phyloP scores from a whole-genome alignment of 1,140 invertebrate species.

The Platyscapa corneri region DNA sequence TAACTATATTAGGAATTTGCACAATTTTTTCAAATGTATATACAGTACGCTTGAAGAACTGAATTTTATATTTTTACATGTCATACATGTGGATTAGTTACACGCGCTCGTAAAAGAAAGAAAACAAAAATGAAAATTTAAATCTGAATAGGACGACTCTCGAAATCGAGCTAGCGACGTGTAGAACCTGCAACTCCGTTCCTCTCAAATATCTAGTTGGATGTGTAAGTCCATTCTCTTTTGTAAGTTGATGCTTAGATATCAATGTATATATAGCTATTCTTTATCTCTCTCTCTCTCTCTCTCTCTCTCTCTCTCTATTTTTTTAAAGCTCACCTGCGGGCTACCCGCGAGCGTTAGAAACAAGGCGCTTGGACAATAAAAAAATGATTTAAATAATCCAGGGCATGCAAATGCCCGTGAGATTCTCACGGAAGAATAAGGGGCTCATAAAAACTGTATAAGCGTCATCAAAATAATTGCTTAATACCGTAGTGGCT shows the following conservation, averaged over 20 bases:
- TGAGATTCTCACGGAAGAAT: slow-evolving; percentile 61
- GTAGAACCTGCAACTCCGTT: slow-evolving; percentile 45
- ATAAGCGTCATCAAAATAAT: neutral
- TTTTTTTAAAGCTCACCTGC: slow-evolving; percentile 38
- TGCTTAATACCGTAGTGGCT: neutral
- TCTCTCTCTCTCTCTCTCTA: neutral
- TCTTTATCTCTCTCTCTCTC: neutral
- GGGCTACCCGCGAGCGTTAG: slow-evolving; percentile 49
- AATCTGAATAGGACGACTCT: slow-evolving; percentile 56
- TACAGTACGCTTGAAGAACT: neutral
- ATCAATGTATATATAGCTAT: neutral
- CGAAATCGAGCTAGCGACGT: slow-evolving; percentile 35
- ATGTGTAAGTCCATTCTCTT: neutral
- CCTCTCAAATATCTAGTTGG: slow-evolving; percentile 10
- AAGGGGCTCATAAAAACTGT: neutral
- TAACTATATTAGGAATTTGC: slow-evolving; percentile 57
- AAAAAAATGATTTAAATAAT: slow-evolving; percentile 67
- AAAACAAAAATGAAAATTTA: slow-evolving; percentile 51
- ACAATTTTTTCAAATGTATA: neutral
- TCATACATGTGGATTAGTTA: neutral
- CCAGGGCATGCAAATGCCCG: slow-evolving; percentile 64
- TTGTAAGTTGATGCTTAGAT: neutral
- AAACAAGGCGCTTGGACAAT: slow-evolving; percentile 64
- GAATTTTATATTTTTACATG: too few relatives aligned
- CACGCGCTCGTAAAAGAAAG: neutral